Percentiles rank a stretch among this genome's conserved stretches.
Conservation (phyloP, 1,140 invertebrate species). For the Aphidius gifuensis region DNA sequence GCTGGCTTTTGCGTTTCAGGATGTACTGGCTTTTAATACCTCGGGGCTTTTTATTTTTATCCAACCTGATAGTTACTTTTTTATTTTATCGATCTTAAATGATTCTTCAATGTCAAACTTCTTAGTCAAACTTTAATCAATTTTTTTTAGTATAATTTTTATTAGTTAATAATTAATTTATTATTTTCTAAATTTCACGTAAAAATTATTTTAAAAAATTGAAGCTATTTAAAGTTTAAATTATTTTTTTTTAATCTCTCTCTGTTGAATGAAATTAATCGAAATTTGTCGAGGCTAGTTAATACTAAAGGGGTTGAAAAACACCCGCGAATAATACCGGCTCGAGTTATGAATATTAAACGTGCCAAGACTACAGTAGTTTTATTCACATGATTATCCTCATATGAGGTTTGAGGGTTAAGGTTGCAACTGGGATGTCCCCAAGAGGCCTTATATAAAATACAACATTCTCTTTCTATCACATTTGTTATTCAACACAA, state of each 20-base stretch:
- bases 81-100: not conserved
- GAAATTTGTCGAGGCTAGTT: slow-evolving; percentile 2
- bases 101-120: too few relatives aligned
- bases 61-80: not conserved
- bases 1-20: not conserved
- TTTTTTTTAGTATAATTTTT: too few relatives aligned
- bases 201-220: too few relatives aligned
- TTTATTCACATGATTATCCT: slow-evolving; percentile 36
- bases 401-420: slow-evolving; percentile 5
- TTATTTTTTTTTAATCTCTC: too few relatives aligned
- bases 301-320: too few relatives aligned
- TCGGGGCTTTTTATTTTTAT: too few relatives aligned
- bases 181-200: too few relatives aligned
- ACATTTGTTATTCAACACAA: not conserved
- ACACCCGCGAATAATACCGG: not conserved
- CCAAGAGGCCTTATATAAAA: not conserved
- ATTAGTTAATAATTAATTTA: too few relatives aligned
- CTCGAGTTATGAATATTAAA: slow-evolving; percentile 38
- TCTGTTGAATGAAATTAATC: slow-evolving; percentile 18
- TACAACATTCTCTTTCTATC: not conserved
- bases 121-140: too few relatives aligned
- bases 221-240: too few relatives aligned
- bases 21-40: slow-evolving; percentile 4
- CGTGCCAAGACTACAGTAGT: slow-evolving; percentile 25
- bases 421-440: not conserved